These are phyloP conservation scores for Zoroaster sp. DNA, from an alignment of 53 echinoderm and acorn worm species.

Conservation along the genomic window DNA sequence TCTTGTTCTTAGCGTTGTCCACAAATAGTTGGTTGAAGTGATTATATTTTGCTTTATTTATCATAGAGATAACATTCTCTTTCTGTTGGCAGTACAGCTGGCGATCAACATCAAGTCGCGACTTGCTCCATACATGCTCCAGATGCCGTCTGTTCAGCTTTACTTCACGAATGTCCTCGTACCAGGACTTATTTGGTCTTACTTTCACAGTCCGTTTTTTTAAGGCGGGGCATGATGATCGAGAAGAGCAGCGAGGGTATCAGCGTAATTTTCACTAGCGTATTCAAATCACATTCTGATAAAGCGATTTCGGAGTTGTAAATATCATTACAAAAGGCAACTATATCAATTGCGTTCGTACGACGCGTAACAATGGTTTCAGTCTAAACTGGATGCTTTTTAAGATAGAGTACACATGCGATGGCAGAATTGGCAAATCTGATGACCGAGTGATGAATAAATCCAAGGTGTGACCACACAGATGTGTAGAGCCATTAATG, in stretches of 20 bases:
- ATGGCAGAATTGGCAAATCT: slow-evolving; percentile 19
- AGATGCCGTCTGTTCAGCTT: background rate
- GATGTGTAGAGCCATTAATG: slow-evolving; percentile 2
- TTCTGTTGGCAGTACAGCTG: slow-evolving; percentile 32
- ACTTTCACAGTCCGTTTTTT: slow-evolving; percentile 2
- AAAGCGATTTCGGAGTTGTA: background rate
- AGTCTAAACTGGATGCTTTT: slow-evolving; percentile 9
- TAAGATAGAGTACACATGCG: slow-evolving; percentile 11
- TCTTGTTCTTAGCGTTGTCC: slow-evolving; percentile 25
- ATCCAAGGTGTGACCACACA: slow-evolving; percentile 27
- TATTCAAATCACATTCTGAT: background rate
- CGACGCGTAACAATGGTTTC: background rate
- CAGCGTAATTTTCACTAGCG: background rate
- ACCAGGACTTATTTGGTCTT: slow-evolving; percentile 41
- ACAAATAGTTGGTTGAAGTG: slow-evolving; percentile 5
- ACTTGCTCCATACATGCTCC: slow-evolving; percentile 30
- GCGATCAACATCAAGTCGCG: slow-evolving; percentile 31
- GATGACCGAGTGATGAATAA: background rate
- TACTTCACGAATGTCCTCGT: background rate
- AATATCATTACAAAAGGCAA: background rate
- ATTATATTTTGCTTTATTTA: slow-evolving; percentile 6
- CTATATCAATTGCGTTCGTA: background rate
- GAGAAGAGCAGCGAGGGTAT: background rate
- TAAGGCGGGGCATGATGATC: slow-evolving; percentile 37
- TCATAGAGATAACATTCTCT: slow-evolving; percentile 5